phyloP scores from a whole-genome alignment of 2,113 vertebrate genomes.

The Fukomys damarensis region DNA sequence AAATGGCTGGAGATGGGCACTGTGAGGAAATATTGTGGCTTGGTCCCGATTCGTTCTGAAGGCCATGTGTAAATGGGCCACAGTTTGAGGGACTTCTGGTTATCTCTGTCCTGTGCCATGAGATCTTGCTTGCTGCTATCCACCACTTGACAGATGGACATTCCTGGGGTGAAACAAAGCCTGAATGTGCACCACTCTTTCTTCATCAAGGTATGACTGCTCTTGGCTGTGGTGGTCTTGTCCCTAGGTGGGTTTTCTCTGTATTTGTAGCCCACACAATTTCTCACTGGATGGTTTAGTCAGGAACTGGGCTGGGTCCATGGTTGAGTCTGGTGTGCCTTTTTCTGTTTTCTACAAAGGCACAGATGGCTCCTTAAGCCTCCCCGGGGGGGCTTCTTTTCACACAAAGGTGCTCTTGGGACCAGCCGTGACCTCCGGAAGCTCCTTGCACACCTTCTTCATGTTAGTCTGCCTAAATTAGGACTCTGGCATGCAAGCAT shows the following conservation, averaged over 20 bases:
- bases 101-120: neutral
- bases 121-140: neutral
- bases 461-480: neutral
- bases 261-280: neutral
- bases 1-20: neutral
- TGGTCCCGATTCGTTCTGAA: neutral
- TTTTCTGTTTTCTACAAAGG: neutral
- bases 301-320: neutral
- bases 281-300: neutral
- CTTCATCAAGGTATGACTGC: neutral
- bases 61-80: neutral
- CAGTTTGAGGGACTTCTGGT: neutral
- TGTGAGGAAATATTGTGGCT: neutral
- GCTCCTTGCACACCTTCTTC: neutral
- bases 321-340: accelerated
- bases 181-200: neutral
- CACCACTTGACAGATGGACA: neutral
- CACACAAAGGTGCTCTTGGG: neutral
- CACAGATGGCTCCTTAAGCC: too few species aligned
- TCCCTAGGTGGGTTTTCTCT: neutral
- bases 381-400: neutral
- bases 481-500: neutral
- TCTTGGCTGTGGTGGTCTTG: neutral
- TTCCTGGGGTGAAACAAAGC: neutral
- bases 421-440: neutral